A percentile compares a stretch with the other conserved stretches of the same genome.
Conservation (phyloP, 2,888 invertebrate genomes). For the Harpagoxenus sublaevis region DNA sequence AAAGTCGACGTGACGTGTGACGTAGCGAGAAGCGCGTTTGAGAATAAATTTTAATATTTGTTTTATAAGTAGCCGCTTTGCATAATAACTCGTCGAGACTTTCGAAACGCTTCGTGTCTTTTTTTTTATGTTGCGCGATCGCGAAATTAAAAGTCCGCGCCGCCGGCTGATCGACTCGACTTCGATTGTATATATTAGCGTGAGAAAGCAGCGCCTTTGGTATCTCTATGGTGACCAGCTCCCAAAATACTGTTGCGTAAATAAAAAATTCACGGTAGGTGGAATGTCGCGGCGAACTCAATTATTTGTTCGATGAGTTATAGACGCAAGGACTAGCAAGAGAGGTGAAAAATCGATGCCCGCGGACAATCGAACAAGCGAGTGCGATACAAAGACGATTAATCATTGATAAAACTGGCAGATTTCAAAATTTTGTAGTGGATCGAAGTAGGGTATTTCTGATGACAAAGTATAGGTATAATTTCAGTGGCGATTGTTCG, state of each 20-base stretch:
- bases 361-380: not conserved
- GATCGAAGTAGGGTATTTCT: not conserved
- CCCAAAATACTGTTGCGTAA: constrained; percentile 26
- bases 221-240: not conserved
- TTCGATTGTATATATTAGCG: constrained; percentile 37
- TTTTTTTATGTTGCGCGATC: not conserved
- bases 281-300: constrained; percentile 19
- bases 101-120: constrained; percentile 3
- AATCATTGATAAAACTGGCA: not conserved
- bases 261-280: constrained; percentile 28
- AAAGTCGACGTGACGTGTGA: not conserved
- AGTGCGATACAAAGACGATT: not conserved
- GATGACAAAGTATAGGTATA: not conserved
- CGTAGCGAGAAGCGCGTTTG: constrained; percentile 1
- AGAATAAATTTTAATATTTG: constrained; percentile 53
- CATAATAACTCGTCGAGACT: constrained; percentile 27
- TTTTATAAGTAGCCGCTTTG: constrained; percentile 42
- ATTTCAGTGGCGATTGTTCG: not conserved
- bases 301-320: not conserved
- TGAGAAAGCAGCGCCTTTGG: constrained; percentile 3
- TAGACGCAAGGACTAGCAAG: not conserved
- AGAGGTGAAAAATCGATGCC: constrained; percentile 13
- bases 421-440: not conserved
- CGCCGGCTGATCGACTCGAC: not conserved
- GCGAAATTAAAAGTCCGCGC: constrained; percentile 17